Evolutionary conservation across 1,140 invertebrate species (phyloP), one percentile per base, ranked within the genome.

Genomic region (Euwallacea fornicatus): DNA sequence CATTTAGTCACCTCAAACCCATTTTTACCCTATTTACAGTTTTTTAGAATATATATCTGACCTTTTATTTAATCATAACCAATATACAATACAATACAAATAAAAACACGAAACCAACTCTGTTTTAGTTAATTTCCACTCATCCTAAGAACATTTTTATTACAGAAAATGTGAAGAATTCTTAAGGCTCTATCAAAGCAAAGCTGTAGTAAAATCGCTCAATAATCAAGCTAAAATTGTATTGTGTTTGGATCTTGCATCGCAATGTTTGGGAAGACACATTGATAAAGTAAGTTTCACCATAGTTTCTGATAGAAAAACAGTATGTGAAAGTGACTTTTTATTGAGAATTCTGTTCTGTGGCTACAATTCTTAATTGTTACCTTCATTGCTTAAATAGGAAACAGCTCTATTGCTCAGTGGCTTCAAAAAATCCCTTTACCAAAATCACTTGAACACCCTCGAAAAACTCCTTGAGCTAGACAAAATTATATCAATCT

Each of bases 401-500:
- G 80, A 81, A 58, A 79, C 79, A 43, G 81, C 80, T 2, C 42
- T 83, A 6, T 82, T 82, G 63, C 41, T 83, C 7, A 82, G 82
- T 7, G 78, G 75, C 6, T 53, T 84, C 6, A 78, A 79, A 10
- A 82, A 82, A 74, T 76, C 71, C 6, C 74, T 78, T 44, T 83
- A 84, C 74, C 70, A 77, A 54, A 83, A 82, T 50, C 78, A 79
- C 53, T 79, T 80, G 62, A 80, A 83, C 47, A 81, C 79, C 72
- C 78, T 83, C 13, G 79, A 83, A 69, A 83, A 83, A 69, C 69
- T 83, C 0, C 73, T 84, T 2, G 78, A 82, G 69, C 66, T 84
- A 0, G 80, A 82, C 65, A 82, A 78, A 68, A 61, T 78, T 33
- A 66, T 80, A 6, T 81, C 72, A 33, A 76, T 83, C 4, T 79